A percentile compares a stretch with the other conserved stretches of the same genome.
Evolutionary conservation across 2,888 invertebrate genomes (phyloP).

Genomic region (Oscheius sp.): DNA sequence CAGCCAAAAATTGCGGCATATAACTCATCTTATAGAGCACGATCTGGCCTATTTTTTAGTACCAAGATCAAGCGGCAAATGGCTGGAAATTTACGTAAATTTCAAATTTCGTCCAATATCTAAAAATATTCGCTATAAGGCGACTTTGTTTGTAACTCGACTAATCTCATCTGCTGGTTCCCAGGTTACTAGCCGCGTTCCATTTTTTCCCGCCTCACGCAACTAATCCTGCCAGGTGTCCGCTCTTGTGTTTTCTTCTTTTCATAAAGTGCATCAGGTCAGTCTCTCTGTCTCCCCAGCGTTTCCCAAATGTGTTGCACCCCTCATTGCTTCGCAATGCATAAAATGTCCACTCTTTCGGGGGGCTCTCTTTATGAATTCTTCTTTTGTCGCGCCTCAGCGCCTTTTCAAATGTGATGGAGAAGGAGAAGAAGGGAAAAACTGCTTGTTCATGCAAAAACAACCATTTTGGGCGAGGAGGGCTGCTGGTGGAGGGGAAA

Average conservation of each 20-base stretch:
- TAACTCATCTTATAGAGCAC: too few species aligned
- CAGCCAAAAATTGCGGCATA: too few species aligned
- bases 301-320: slow-evolving; percentile 32
- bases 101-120: too few species aligned
- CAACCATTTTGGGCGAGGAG: too few species aligned
- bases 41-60: too few species aligned
- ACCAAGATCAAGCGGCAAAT: too few species aligned
- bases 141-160: neutral
- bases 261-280: slow-evolving; percentile 4
- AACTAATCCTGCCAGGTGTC: neutral
- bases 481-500: too few species aligned
- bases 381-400: slow-evolving; percentile 9
- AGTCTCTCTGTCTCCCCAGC: slow-evolving; percentile 31
- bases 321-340: slow-evolving; percentile 34
- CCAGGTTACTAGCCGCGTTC: slow-evolving; percentile 8
- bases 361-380: slow-evolving; percentile 19
- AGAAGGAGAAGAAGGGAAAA: too few species aligned
- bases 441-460: neutral
- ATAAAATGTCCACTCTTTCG: slow-evolving; percentile 28
- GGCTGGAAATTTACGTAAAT: too few species aligned
- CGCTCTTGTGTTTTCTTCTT: neutral
- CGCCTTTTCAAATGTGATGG: neutral
- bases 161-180: slow-evolving; percentile 4
- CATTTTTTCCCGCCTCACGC: neutral
- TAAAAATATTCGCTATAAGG: too few species aligned